phyloP scores from a whole-genome alignment of 2,797 vertebrate genomes.

The Hoplostethus mediterraneus region DNA sequence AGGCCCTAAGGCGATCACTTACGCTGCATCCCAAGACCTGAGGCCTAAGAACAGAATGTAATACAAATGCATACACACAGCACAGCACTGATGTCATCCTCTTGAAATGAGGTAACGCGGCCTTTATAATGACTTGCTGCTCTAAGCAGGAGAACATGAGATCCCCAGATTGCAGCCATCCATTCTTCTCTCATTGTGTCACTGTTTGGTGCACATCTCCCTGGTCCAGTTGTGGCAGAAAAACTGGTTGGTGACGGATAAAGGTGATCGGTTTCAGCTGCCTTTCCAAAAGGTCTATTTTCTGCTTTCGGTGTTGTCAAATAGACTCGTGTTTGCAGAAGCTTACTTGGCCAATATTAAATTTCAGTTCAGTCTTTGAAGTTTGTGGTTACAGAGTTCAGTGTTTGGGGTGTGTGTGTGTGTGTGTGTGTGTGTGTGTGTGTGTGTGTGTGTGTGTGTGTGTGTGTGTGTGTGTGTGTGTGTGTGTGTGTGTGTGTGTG shows the following conservation, averaged over 20 bases:
- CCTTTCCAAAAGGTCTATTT: constrained; percentile 35
- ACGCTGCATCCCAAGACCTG: neutral
- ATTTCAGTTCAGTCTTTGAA: constrained; percentile 10
- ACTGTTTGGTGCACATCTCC: constrained; percentile 53
- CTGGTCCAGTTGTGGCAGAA: constrained; percentile 57
- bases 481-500: constrained; percentile 14
- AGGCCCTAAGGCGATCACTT: neutral
- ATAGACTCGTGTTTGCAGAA: constrained; percentile 34
- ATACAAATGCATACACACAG: neutral
- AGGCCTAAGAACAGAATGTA: neutral
- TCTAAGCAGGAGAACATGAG: constrained; percentile 53
- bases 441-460: constrained; percentile 8
- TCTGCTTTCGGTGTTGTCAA: constrained; percentile 11
- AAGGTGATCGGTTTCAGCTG: constrained; percentile 47
- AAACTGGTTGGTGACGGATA: constrained; percentile 64
- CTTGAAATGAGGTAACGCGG: constrained; percentile 31
- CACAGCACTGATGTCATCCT: constrained; percentile 40
- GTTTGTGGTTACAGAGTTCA: constrained; percentile 13
- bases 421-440: constrained; percentile 15
- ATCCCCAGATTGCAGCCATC: constrained; percentile 35
- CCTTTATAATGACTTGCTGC: constrained; percentile 45
- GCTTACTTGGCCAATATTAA: constrained; percentile 29
- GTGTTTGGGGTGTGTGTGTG: constrained; percentile 6
- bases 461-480: constrained; percentile 5
- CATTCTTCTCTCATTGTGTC: constrained; percentile 56